Base-by-base conservation (phyloP, 2,888 invertebrate species). In the Sabellastarte sp. region DNA sequence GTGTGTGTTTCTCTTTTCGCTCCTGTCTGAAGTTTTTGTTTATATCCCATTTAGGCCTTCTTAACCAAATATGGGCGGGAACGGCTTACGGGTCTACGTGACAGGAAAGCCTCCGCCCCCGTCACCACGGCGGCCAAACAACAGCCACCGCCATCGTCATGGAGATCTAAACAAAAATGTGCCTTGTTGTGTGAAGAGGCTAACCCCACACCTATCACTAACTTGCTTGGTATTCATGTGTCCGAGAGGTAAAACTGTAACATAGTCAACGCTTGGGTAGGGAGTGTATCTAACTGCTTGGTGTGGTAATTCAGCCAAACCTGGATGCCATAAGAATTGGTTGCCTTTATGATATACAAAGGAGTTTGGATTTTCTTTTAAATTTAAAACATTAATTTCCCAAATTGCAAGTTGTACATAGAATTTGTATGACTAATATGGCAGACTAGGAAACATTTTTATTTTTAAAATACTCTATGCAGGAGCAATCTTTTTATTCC, bases 31-130 rank as follows among this genome's bases (percentile, higher is more conserved):
- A n/a, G n/a, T n/a, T n/a, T 24, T 20, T 24, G 5, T 53, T 24
- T 57, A 24, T 57, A 10, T 10, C 30, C 26, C 58, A n/a, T 60
- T 20, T 60, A 69, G 69, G 62, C 59, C 26, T 61, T 68, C 28
- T 61, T 69, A 2, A 69, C 32, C 32, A 59, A 63, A 15, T 62
- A 69, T 51, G 69, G 67, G 5, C 65, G 65, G n/a, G 63, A 68
- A 30, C 55, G 69, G 24, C 63, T 69, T 10, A 32, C 60, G 26
- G 68, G 66, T 4, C 57, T 61, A 4, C 62, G 63, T 24, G 31
- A 30, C 30, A 56, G 57, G 50, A 59, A 63, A 29, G 57, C 58
- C 28, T 32, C 52, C 20, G 53, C 32, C 24, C 50, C 30, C 51
- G 32, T 41, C 50, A 24, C 5, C 28, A 30, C 31, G 10, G 57